Conservation (phyloP, 2,888 invertebrate species). For the Julus scanicus region DNA sequence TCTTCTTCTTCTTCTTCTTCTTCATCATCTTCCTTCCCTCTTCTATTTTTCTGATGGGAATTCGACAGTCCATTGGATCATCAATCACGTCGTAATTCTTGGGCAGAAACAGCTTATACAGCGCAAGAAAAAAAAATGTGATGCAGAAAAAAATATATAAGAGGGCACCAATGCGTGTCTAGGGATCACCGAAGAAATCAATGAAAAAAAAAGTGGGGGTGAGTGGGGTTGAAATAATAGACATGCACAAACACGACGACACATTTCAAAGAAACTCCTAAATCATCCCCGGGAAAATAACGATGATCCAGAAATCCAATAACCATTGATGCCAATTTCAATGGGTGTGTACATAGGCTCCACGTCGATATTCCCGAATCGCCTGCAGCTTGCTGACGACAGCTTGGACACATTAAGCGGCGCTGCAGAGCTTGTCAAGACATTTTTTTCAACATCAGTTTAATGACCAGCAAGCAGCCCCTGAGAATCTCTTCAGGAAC, state of each 20-base stretch:
- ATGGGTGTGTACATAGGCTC: neutral
- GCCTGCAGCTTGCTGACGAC: too few relatives aligned
- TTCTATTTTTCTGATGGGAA: slow-evolving; percentile 13
- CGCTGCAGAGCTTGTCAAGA: too few relatives aligned
- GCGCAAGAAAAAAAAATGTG: neutral
- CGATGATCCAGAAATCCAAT: slow-evolving; percentile 5
- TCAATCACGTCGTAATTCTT: slow-evolving; percentile 34
- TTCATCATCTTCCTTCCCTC: neutral
- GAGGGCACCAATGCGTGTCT: slow-evolving; percentile 30
- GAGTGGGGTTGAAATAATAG: slow-evolving; percentile 26
- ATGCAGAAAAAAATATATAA: neutral
- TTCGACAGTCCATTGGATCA: slow-evolving; percentile 29
- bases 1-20: neutral
- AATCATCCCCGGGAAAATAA: neutral
- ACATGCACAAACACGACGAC: slow-evolving; percentile 13
- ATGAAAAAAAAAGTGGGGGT: slow-evolving; percentile 4
- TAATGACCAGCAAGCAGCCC: too few relatives aligned
- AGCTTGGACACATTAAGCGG: too few relatives aligned
- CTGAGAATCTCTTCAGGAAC: too few relatives aligned
- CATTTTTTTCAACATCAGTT: too few relatives aligned
- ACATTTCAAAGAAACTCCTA: neutral
- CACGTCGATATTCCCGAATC: neutral
- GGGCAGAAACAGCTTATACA: slow-evolving; percentile 34
- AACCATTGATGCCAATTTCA: slow-evolving; percentile 34
- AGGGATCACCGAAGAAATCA: neutral